A percentile compares a stretch with the other conserved stretches of the same genome.
Conservation (phyloP, 2,888 invertebrate species). For the Polymixis flavicincta region DNA sequence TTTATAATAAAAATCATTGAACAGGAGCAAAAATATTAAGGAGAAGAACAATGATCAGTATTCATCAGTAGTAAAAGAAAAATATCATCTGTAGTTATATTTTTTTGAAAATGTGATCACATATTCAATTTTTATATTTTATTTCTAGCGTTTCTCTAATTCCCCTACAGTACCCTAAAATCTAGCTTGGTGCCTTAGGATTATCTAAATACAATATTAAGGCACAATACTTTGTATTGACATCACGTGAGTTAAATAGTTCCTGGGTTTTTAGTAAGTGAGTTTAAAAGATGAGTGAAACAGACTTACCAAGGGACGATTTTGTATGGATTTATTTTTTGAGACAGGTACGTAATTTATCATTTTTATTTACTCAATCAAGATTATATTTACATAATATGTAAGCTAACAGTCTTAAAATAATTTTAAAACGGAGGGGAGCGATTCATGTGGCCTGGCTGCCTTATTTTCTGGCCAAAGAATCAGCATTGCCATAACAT, state of each 20-base stretch:
- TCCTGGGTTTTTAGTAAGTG: neutral
- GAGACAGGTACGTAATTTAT: constrained; percentile 27
- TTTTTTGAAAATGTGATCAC: no score
- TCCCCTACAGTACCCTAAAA: constrained; percentile 22
- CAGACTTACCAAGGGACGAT: neutral
- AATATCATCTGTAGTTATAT: no score
- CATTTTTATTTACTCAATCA: neutral
- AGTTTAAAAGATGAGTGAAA: constrained; percentile 28
- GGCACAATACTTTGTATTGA: neutral
- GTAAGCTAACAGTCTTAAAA: neutral
- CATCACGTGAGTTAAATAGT: neutral
- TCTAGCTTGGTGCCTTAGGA: neutral
- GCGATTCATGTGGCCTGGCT: no score
- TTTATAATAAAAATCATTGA: no score
- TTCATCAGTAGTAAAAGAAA: no score
- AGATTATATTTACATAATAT: neutral
- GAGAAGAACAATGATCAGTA: no score
- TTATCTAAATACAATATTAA: neutral
- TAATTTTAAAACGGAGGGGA: neutral
- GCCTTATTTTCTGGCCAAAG: neutral
- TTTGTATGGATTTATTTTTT: constrained; percentile 43
- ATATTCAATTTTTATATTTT: no score
- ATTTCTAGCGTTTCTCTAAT: neutral
- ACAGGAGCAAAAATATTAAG: no score
- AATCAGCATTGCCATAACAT: neutral